phyloP scores from a whole-genome alignment of 2,797 vertebrate genomes.

The Poecile montanus region DNA sequence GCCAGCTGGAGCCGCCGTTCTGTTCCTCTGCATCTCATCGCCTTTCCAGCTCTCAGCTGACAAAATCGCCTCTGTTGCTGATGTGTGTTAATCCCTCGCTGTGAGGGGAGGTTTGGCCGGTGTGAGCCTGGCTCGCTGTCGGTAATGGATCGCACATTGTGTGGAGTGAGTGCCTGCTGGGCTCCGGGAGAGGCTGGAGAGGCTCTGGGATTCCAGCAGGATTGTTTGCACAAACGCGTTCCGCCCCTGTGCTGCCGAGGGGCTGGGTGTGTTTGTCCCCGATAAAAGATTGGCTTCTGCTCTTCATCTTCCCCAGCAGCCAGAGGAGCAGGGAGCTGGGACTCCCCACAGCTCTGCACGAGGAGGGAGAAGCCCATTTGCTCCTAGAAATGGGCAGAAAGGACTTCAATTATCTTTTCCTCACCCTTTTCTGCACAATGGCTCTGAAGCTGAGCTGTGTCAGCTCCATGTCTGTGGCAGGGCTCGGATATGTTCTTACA shows the following conservation, averaged over 20 bases:
- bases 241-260: background rate
- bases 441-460: slow-evolving; percentile 11
- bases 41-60: background rate
- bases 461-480: slow-evolving; percentile 20
- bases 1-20: slow-evolving; percentile 35
- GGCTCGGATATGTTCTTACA: slow-evolving; percentile 41
- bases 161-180: background rate
- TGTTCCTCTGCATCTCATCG: background rate
- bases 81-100: background rate
- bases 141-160: slow-evolving; percentile 28
- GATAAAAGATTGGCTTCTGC: slow-evolving; percentile 33
- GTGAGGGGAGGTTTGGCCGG: background rate
- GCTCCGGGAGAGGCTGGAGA: background rate
- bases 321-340: background rate
- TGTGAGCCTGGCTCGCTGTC: background rate
- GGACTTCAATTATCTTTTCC: background rate
- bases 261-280: slow-evolving; percentile 33
- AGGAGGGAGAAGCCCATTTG: background rate
- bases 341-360: background rate
- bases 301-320: background rate
- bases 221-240: slow-evolving; percentile 14
- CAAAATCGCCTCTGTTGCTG: background rate
- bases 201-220: background rate
- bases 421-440: background rate
- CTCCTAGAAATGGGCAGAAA: slow-evolving; percentile 14